Percentiles rank a stretch among this genome's conserved stretches.
phyloP scores from a whole-genome alignment of 92 coral and sea anemone genomes.

The Pocillopora grandis region DNA sequence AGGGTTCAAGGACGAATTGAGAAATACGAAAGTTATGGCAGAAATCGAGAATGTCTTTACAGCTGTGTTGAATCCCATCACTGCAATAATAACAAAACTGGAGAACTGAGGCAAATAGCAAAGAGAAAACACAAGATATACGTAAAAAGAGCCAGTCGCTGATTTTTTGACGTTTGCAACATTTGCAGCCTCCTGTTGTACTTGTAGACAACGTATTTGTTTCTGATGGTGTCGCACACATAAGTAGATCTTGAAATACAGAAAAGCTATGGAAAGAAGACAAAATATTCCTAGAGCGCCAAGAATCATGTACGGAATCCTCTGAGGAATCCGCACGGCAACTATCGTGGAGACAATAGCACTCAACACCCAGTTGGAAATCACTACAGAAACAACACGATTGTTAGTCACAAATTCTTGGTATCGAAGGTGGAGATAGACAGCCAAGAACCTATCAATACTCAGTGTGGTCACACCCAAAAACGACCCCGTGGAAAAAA shows the following conservation, averaged over 20 bases:
- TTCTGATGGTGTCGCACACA: not conserved
- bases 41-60: not conserved
- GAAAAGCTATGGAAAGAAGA: not conserved
- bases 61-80: not conserved
- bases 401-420: conserved; percentile 20
- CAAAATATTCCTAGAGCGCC: not conserved
- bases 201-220: not conserved
- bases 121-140: not conserved
- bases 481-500: not conserved
- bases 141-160: not conserved
- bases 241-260: not conserved
- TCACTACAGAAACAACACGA: conserved; percentile 11
- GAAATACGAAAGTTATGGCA: not conserved
- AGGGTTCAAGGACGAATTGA: conserved; percentile 15
- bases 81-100: not conserved
- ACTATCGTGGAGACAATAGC: not conserved
- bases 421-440: conserved; percentile 17
- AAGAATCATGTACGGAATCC: too few relatives aligned
- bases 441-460: conserved; percentile 8
- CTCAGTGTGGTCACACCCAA: not conserved
- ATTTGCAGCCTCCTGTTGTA: not conserved
- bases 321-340: not conserved
- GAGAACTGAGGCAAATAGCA: not conserved
- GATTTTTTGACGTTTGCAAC: not conserved
- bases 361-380: conserved; percentile 11